Base-by-base conservation (phyloP, 2,113 vertebrate genomes). In the Cyanistes caeruleus region DNA sequence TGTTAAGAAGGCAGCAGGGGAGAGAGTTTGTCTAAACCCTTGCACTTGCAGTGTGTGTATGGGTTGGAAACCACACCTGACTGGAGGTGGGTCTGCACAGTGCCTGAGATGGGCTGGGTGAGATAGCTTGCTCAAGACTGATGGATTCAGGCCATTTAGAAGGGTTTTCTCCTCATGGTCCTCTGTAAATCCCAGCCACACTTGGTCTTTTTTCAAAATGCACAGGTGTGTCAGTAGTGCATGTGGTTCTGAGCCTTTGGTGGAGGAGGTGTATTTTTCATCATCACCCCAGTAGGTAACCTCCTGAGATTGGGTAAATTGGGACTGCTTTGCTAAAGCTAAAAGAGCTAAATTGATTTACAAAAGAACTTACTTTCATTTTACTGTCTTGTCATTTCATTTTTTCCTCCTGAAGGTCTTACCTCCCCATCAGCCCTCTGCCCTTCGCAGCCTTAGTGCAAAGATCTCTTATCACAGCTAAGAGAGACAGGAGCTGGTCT, bases 31-130 rank as follows among this genome's bases (percentile, higher is more conserved):
- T 72, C 24, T 84, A 69, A 83, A 64, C 5, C 10, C 28, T 49
- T 0, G 1, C n/a, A 22, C 37, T 43, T 31, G 46, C 48, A 49
- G 15, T 13, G 18, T 10, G 7, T 46, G 1, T 33, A 3, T 13
- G n/a, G 55, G 10, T 33, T 91, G 68, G 69, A 78, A 88, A 39
- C 43, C 27, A n/a, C 58, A 84, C 43, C 83, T 86, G 83, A 15
- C 33, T 4, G 3, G 15, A 35, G 37, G 14, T 72, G 82, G 13
- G 35, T 87, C 53, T 73, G 46, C 46, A 18, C 5, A 18, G 60
- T n/a, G 43, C 72, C 37, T 11, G 25, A 31, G 60, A 31, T 0
- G 3, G 49, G 51, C 41, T 51, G 20, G 28, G 27, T 75, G 63
- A 52, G 33, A 63, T 55, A 74, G 48, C 30, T 53, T 1, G 0